Percentiles rank a stretch among this genome's conserved stretches.
These are phyloP conservation scores for Hormiphora californensis DNA, from an alignment of 37 sponge, comb jelly and placozoan species.

Conservation along the genomic window DNA sequence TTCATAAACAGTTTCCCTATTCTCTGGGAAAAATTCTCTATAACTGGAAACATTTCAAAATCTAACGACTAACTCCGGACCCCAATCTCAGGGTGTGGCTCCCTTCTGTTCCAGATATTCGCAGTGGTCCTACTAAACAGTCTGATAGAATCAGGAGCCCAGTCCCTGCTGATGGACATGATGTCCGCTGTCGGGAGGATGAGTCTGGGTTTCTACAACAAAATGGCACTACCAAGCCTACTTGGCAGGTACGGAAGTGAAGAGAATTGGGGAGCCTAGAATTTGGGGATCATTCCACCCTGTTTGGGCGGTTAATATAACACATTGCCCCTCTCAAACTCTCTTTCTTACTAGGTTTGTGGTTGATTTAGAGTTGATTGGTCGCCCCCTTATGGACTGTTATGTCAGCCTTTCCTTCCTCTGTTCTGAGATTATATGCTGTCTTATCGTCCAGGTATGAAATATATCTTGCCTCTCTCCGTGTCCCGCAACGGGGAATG, in stretches of 20 bases:
- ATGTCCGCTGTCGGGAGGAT: background rate
- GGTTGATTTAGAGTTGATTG: slow-evolving; percentile 45
- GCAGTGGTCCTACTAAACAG: slow-evolving; percentile 10
- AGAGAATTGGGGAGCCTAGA: too few species aligned
- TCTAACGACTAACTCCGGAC: background rate
- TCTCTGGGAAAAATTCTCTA: background rate
- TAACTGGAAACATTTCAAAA: background rate
- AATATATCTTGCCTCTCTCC: background rate
- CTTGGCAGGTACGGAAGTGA: slow-evolving; percentile 24
- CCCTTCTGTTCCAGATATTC: background rate
- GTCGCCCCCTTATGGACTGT: slow-evolving; percentile 36
- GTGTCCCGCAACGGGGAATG: too few species aligned
- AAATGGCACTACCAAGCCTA: background rate
- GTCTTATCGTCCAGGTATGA: slow-evolving; percentile 13
- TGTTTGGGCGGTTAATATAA: too few species aligned
- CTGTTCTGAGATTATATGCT: background rate
- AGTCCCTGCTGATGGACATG: slow-evolving; percentile 24
- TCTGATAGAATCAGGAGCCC: background rate
- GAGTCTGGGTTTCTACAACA: slow-evolving; percentile 29
- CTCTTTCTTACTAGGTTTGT: background rate
- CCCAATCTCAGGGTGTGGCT: background rate
- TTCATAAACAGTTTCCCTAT: too few species aligned
- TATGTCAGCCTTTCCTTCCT: background rate
- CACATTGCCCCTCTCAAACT: too few species aligned
- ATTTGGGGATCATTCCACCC: too few species aligned